Conservation (phyloP, 2,888 invertebrate species). For the Cataglyphis albicans region DNA sequence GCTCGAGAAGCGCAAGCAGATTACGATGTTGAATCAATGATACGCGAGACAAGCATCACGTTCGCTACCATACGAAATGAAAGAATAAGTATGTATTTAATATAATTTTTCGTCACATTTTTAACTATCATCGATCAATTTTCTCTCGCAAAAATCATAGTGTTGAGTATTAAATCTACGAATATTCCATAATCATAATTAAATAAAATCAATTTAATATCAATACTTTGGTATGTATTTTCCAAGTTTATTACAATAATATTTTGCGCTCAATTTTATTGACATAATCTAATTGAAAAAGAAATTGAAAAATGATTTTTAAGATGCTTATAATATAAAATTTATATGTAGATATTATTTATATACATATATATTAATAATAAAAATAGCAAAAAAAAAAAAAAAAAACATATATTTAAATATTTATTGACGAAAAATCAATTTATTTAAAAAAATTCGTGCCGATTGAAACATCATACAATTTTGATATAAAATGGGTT, state of each 20-base stretch:
- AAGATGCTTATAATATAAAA: not conserved
- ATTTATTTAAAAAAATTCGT: not conserved
- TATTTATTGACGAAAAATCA: not conserved
- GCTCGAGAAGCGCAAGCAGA: conserved; percentile 27
- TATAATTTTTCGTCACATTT: not conserved
- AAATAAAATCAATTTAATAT: not conserved
- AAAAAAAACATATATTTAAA: not conserved
- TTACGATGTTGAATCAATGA: conserved; percentile 10
- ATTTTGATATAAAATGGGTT: conserved; percentile 13
- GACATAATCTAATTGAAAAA: not conserved
- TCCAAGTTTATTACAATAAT: not conserved
- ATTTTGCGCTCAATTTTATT: not conserved
- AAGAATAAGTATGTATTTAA: not conserved
- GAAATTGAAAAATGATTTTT: not conserved
- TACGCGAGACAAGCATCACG: not conserved
- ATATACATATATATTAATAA: not conserved
- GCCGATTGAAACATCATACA: not conserved
- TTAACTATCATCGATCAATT: not conserved
- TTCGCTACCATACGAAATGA: not conserved
- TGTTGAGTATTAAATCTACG: not conserved
- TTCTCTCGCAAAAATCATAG: not conserved
- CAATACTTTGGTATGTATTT: not conserved
- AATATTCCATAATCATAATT: not conserved
- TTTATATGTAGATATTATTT: not conserved
- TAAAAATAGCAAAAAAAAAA: not conserved